Evolutionary conservation across 2,888 invertebrate genomes (phyloP).

Genomic region (Pseudococcus viburni): DNA sequence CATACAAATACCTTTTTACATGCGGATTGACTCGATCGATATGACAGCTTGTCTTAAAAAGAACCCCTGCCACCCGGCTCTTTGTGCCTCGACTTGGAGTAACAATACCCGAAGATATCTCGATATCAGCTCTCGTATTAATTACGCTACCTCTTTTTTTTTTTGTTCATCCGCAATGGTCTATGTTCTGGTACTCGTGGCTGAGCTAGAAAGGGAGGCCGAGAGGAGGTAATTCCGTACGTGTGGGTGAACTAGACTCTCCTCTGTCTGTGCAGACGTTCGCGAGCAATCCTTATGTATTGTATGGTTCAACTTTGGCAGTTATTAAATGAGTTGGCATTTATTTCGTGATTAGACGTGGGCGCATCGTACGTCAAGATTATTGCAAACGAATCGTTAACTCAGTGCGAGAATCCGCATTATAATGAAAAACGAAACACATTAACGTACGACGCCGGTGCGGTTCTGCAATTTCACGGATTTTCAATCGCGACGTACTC

Average conservation of each 20-base stretch:
- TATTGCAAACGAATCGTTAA: neutral
- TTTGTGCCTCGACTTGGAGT: neutral
- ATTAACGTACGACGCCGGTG: neutral
- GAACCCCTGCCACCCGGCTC: too few relatives aligned
- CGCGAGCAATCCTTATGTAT: too few relatives aligned
- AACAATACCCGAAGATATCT: slow-evolving; percentile 38
- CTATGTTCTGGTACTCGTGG: too few relatives aligned
- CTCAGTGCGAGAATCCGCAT: neutral
- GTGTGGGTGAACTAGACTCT: neutral
- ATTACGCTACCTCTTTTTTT: slow-evolving; percentile 16
- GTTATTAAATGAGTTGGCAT: slow-evolving; percentile 48
- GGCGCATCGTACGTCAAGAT: slow-evolving; percentile 1
- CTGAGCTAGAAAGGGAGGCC: neutral
- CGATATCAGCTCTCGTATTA: slow-evolving; percentile 5
- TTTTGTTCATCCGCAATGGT: neutral
- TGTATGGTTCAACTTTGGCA: slow-evolving; percentile 18
- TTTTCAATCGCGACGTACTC: neutral
- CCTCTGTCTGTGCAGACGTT: neutral
- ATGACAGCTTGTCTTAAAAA: slow-evolving; percentile 24
- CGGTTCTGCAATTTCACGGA: slow-evolving; percentile 30
- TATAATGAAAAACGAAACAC: neutral
- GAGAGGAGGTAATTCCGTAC: too few relatives aligned
- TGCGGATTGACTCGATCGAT: slow-evolving; percentile 35
- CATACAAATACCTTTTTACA: slow-evolving; percentile 15
- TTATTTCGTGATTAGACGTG: slow-evolving; percentile 50